Evolutionary conservation across 2,888 invertebrate species (phyloP).

Genomic region (Oxyscelio sp.): DNA sequence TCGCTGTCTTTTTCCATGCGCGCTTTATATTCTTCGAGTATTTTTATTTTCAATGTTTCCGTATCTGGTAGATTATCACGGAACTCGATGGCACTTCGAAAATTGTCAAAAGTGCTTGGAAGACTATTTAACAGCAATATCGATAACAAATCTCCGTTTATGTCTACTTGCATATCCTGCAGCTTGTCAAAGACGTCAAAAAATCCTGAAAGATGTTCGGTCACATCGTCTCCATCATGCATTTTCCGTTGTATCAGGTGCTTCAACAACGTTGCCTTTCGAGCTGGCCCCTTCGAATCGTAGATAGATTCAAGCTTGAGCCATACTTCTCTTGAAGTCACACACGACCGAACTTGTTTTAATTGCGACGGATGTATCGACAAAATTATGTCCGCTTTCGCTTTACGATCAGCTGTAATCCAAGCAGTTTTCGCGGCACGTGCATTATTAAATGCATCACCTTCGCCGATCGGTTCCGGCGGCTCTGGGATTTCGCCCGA

Average conservation of each 20-base stretch:
- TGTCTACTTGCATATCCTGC: constrained; percentile 34
- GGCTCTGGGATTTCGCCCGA: neutral
- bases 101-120: constrained; percentile 27
- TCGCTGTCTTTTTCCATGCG: neutral
- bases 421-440: neutral
- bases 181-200: constrained; percentile 57
- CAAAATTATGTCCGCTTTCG: constrained; percentile 33
- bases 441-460: neutral
- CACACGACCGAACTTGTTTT: constrained; percentile 10
- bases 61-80: constrained; percentile 44
- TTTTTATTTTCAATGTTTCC: constrained; percentile 45
- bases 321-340: constrained; percentile 5
- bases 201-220: constrained; percentile 9
- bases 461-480: neutral
- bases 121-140: constrained; percentile 24
- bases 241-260: constrained; percentile 13
- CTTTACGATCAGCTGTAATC: constrained; percentile 6
- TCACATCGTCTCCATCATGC: neutral
- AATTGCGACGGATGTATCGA: constrained; percentile 18
- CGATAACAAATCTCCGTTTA: constrained; percentile 6
- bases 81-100: constrained; percentile 55
- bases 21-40: constrained; percentile 12
- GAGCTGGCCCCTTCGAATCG: neutral
- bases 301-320: neutral
- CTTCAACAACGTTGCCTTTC: constrained; percentile 18